A percentile compares a stretch with the other conserved stretches of the same genome.
Evolutionary conservation across 2,797 vertebrate species (phyloP).

Genomic region (Xenopus petersii): DNA sequence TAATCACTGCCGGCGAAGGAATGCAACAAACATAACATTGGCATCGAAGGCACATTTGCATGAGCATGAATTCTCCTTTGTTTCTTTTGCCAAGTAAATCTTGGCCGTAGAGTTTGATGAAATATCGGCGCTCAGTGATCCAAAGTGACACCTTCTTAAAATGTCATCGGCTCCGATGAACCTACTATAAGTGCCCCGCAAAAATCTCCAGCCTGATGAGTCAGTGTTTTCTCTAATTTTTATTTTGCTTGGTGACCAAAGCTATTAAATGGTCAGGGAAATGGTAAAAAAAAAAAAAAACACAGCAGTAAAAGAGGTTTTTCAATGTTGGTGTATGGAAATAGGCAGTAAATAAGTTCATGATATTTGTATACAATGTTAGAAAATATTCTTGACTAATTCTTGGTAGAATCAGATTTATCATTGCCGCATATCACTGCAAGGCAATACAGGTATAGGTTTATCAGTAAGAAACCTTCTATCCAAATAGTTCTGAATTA

Average conservation of each 20-base stretch:
- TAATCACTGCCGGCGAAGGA: not conserved
- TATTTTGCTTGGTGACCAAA: not conserved
- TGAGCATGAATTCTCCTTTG: not conserved
- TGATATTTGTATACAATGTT: no score
- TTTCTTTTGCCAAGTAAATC: conserved; percentile 16
- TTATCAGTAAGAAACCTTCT: no score
- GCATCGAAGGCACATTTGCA: not conserved
- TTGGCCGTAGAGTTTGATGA: conserved; percentile 2
- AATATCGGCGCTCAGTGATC: conserved; percentile 6
- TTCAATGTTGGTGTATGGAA: no score
- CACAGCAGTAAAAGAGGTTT: no score
- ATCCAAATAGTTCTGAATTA: no score
- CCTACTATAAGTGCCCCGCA: not conserved
- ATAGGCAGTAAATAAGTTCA: no score
- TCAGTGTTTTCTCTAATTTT: not conserved
- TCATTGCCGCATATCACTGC: no score
- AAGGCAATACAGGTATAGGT: no score
- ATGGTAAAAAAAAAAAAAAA: no score
- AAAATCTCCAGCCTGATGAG: not conserved
- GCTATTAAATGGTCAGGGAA: not conserved
- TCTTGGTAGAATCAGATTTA: no score
- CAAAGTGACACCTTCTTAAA: conserved; percentile 29
- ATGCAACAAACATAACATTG: not conserved
- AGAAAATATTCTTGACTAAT: no score
- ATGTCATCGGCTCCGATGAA: conserved; percentile 3